A percentile compares a stretch with the other conserved stretches of the same genome.
Conservation (phyloP, 2,797 vertebrate genomes). For the Mionectes olivaceus region DNA sequence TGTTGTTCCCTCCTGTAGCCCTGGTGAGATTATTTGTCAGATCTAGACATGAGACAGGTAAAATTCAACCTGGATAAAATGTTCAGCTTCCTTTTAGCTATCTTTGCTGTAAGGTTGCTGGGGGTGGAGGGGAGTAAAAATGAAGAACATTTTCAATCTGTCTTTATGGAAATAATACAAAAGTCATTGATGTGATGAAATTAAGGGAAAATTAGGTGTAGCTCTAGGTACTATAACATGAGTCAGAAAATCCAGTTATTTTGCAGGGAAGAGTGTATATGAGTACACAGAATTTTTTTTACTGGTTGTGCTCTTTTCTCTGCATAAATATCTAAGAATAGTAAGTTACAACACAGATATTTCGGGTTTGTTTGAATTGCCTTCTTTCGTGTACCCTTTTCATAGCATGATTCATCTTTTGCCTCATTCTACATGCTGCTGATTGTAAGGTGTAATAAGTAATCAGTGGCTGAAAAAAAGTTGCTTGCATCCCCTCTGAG, state of each 20-base stretch:
- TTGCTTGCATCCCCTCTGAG: background rate
- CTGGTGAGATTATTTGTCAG: background rate
- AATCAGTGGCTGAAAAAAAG: background rate
- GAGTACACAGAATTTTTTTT: background rate
- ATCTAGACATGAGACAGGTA: background rate
- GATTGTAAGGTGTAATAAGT: background rate
- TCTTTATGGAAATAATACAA: background rate
- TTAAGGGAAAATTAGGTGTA: background rate
- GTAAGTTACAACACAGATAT: background rate
- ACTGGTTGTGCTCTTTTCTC: constrained; percentile 5
- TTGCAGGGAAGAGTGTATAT: background rate
- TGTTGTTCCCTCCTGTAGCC: background rate
- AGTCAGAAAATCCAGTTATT: background rate
- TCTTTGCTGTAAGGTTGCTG: background rate
- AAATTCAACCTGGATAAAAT: background rate
- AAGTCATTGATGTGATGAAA: background rate
- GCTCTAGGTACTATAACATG: background rate
- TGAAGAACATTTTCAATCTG: background rate
- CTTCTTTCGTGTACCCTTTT: background rate
- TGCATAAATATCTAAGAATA: background rate
- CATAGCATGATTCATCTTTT: background rate
- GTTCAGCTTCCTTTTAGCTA: background rate
- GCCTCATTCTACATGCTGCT: background rate
- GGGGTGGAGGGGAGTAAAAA: background rate
- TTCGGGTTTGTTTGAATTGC: background rate